Percentiles rank a stretch among this genome's conserved stretches.
These are phyloP conservation scores for Ooceraea biroi DNA, from an alignment of 1,140 invertebrate species.

Conservation along the genomic window DNA sequence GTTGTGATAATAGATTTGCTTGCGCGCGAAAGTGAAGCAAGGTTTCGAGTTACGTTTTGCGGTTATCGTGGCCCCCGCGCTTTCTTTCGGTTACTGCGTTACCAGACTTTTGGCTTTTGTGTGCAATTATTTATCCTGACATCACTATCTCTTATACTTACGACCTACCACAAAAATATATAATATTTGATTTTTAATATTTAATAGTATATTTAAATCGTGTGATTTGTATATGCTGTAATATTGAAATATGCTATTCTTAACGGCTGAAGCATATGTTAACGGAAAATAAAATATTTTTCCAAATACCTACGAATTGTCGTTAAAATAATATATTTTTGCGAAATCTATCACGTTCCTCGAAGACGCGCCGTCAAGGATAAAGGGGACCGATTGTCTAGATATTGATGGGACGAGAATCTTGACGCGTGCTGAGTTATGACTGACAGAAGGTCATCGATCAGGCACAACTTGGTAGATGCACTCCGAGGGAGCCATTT, in stretches of 20 bases:
- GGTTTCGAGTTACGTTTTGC: no score
- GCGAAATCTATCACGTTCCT: constrained; percentile 20
- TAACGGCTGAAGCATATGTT: background rate
- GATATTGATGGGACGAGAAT: constrained; percentile 25
- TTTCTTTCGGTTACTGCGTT: no score
- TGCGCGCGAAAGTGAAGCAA: no score
- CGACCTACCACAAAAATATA: no score
- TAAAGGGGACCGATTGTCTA: constrained; percentile 40
- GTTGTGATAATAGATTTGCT: no score
- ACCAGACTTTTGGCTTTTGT: no score
- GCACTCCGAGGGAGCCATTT: constrained; percentile 51
- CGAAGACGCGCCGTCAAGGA: constrained; percentile 24
- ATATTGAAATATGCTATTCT: no score
- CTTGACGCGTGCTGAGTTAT: constrained; percentile 40
- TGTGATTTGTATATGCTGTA: no score
- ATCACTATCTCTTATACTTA: no score
- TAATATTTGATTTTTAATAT: no score
- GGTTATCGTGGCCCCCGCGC: no score
- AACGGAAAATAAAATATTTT: background rate
- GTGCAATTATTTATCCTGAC: no score
- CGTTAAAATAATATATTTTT: background rate
- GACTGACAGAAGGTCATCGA: constrained; percentile 58
- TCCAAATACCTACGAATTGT: background rate
- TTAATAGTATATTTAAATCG: background rate
- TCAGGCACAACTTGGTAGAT: constrained; percentile 54